Base-by-base conservation (phyloP, 2,888 invertebrate genomes). In the Drosophila yooni region DNA sequence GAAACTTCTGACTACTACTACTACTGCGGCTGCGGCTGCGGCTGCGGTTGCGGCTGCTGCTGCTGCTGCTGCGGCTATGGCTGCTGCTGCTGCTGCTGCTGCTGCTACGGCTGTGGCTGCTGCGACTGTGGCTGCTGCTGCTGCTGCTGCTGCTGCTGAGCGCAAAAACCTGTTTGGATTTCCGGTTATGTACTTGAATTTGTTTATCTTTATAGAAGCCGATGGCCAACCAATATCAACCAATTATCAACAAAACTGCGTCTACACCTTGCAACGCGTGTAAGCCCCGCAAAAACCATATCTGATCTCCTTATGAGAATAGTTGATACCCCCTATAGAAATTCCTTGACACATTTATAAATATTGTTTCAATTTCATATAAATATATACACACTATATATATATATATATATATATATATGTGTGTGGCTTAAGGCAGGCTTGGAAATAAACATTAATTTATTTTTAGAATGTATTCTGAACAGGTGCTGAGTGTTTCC, bases 181-280 rank as follows among this genome's bases (percentile, higher is more conserved):
- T 76, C 76, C 77, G 76, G 77, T 77, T 77, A 72, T 72, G 59
- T 57, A 52, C 75, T 63, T 38, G 67, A 71, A 71, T 60, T 64
- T 67, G 38, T 76, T 60, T 52, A 67, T 76, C 67, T 51, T 72
- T 62, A 66, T 66, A 60, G 52, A 60, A 54, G 61, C 52, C 58
- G 57, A 53, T 54, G 68, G 57, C 57, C 52, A 59, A 72, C 46
- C 46, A 46, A 46, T 73, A 64, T 63, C 63, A 63, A 43, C 7
- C 50, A 61, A 64, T 64, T 64, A 64, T 50, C 61, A 54, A 11
- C 36, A 36, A 27, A 50, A 7, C 21, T 15, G 46, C 46, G 46
- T 46, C 46, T 46, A 46, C 46, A 46, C 46, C 46, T 46, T 25
- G 46, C 46, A 46, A 46, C 46, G 46, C 25, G n/a, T 51, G 51